Conservation (phyloP, 1,140 invertebrate species). For the Penaeus japonicus region DNA sequence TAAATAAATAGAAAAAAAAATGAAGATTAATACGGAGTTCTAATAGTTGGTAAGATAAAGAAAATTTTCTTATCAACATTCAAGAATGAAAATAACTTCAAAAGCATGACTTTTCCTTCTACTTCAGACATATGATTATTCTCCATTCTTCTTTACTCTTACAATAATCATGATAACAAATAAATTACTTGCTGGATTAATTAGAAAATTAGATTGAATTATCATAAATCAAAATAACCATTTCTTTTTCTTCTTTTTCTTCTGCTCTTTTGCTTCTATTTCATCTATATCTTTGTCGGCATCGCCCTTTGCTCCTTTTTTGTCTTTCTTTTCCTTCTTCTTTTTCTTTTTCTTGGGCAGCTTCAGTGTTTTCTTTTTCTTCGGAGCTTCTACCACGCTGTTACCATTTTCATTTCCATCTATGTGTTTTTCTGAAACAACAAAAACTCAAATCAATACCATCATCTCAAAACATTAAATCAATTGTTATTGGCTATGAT, state of each 20-base stretch:
- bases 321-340: conserved; percentile 61
- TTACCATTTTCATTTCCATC: conserved; percentile 51
- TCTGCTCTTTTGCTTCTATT: conserved; percentile 55
- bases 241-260: conserved; percentile 57
- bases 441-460: background rate
- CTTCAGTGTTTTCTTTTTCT: conserved; percentile 60
- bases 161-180: no score
- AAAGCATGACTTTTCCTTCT: no score
- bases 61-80: no score
- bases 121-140: no score
- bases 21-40: no score
- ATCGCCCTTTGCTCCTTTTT: conserved; percentile 59
- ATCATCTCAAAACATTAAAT: background rate
- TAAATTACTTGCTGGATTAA: background rate
- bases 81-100: no score
- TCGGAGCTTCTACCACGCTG: conserved; percentile 27
- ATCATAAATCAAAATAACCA: conserved; percentile 37
- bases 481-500: background rate
- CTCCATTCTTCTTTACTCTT: no score
- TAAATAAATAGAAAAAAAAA: no score
- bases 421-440: conserved; percentile 35
- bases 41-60: no score
- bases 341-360: conserved; percentile 61
- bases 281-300: conserved; percentile 62
- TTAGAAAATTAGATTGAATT: background rate